A percentile compares a stretch with the other conserved stretches of the same genome.
These are phyloP conservation scores for Cryptotis parvus DNA, from an alignment of 2,113 vertebrate genomes.

Conservation along the genomic window DNA sequence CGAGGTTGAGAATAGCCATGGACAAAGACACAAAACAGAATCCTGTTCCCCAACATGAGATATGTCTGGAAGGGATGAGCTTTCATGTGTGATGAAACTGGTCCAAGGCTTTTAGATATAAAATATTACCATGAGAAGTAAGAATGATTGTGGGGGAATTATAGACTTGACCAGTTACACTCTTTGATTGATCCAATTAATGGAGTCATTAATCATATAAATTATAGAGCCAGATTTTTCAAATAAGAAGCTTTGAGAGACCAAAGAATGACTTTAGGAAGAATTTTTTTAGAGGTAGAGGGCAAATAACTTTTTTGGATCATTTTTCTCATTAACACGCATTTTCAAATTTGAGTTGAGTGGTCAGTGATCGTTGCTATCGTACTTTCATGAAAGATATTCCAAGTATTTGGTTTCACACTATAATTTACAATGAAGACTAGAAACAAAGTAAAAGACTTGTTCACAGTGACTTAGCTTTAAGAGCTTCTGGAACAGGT, in stretches of 20 bases:
- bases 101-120: conserved; percentile 49
- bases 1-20: background rate
- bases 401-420: background rate
- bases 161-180: background rate
- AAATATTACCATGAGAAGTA: conserved; percentile 57
- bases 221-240: conserved; percentile 47
- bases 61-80: conserved; percentile 36
- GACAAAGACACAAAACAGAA: background rate
- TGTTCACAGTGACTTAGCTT: background rate
- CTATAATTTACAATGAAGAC: background rate
- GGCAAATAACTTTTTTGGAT: conserved; percentile 14
- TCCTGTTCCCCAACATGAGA: background rate
- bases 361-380: background rate
- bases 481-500: background rate
- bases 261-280: background rate
- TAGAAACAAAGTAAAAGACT: background rate
- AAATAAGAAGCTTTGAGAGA: conserved; percentile 29
- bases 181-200: background rate
- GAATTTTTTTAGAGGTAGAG: background rate
- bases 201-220: conserved; percentile 53
- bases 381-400: background rate
- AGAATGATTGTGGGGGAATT: conserved; percentile 57
- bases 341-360: conserved; percentile 12
- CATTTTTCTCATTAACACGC: conserved; percentile 47
- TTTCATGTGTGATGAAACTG: conserved; percentile 48